phyloP scores from a whole-genome alignment of 2,888 invertebrate species.

The Oscheius myriophilus region DNA sequence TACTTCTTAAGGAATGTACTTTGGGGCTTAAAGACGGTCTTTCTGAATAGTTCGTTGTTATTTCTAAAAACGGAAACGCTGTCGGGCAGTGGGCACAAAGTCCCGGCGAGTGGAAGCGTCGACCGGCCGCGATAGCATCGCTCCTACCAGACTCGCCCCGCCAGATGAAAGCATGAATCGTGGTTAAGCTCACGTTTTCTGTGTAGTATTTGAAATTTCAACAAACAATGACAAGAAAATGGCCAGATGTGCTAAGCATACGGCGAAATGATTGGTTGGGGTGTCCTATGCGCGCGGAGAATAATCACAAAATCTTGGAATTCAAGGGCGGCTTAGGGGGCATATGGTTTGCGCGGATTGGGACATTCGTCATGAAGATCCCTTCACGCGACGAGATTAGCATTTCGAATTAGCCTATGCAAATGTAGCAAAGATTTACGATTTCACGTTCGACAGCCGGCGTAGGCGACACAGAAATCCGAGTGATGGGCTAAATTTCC shows the following conservation, averaged over 20 bases:
- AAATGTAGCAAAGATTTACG: slow-evolving; percentile 27
- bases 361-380: slow-evolving; percentile 29
- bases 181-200: too few species aligned
- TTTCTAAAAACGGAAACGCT: too few species aligned
- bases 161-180: too few species aligned
- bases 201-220: too few species aligned
- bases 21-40: too few species aligned
- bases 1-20: too few species aligned
- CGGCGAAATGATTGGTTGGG: too few species aligned
- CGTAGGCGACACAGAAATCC: not conserved
- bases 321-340: slow-evolving; percentile 8
- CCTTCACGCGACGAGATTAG: slow-evolving; percentile 23
- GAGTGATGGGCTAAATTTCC: slow-evolving; percentile 3
- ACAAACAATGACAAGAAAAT: too few species aligned
- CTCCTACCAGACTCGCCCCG: slow-evolving; percentile 3
- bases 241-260: too few species aligned
- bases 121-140: slow-evolving; percentile 22
- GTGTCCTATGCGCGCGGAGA: too few species aligned
- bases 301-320: not conserved
- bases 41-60: too few species aligned
- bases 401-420: slow-evolving; percentile 26
- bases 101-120: slow-evolving; percentile 2
- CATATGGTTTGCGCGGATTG: slow-evolving; percentile 20
- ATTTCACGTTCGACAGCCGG: slow-evolving; percentile 4
- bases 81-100: too few species aligned